phyloP scores from a whole-genome alignment of 2,797 vertebrate species.

The Clarias laeviceps region DNA sequence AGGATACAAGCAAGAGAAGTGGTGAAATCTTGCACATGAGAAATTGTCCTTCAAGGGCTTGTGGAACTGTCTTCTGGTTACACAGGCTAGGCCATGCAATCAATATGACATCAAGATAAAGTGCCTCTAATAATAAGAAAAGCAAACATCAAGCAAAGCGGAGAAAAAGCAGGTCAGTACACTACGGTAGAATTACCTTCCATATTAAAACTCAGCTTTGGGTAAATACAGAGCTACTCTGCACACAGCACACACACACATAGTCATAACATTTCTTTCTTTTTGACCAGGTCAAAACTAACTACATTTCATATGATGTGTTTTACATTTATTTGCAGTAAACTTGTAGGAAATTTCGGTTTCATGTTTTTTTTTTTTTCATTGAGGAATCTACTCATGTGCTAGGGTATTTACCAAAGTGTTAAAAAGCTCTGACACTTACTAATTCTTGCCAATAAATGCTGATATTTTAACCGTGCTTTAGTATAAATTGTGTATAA shows the following conservation, averaged over 20 bases:
- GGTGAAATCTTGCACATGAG: constrained; percentile 40
- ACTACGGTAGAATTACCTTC: constrained; percentile 13
- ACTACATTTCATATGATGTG: neutral
- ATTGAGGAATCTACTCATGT: neutral
- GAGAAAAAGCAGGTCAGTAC: constrained; percentile 44
- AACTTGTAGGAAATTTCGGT: neutral
- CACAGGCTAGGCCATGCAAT: constrained; percentile 46
- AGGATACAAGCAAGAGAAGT: constrained; percentile 18
- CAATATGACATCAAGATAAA: constrained; percentile 58
- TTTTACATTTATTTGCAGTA: neutral
- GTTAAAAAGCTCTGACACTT: neutral
- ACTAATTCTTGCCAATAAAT: neutral
- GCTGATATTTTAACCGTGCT: neutral
- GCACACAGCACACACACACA: constrained; percentile 15
- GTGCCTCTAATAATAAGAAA: constrained; percentile 54
- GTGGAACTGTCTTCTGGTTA: constrained; percentile 49
- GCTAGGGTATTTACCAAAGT: neutral
- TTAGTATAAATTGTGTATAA: neutral
- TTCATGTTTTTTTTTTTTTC: neutral
- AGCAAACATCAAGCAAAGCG: constrained; percentile 43
- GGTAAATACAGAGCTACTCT: constrained; percentile 10
- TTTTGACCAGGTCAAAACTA: neutral
- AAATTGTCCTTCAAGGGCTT: constrained; percentile 41
- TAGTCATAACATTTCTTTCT: neutral
- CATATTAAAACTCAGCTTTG: constrained; percentile 25